These are phyloP conservation scores for Troilus luridus DNA, from an alignment of 2,888 invertebrate species.

Conservation along the genomic window DNA sequence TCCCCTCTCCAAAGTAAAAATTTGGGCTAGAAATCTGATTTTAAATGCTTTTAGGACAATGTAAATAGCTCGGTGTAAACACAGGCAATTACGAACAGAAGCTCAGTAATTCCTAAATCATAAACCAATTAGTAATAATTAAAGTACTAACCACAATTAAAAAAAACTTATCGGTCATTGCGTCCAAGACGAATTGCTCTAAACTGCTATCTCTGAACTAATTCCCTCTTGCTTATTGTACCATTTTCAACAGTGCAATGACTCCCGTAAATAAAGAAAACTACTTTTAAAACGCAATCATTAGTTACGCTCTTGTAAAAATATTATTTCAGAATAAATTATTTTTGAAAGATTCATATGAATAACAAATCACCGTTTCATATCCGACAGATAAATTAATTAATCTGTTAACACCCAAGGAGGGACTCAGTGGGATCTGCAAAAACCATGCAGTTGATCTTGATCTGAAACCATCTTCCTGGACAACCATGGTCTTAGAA, in stretches of 20 bases:
- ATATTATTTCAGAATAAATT: not conserved
- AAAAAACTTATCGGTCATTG: not conserved
- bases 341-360: not conserved
- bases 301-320: not conserved
- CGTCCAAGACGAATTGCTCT: not conserved
- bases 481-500: too few relatives aligned
- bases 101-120: not conserved
- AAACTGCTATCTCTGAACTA: not conserved
- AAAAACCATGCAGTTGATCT: too few relatives aligned
- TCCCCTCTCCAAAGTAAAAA: too few relatives aligned
- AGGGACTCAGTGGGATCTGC: too few relatives aligned
- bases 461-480: too few relatives aligned
- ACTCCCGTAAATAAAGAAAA: not conserved
- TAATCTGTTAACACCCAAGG: too few relatives aligned
- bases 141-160: not conserved
- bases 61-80: not conserved
- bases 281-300: not conserved
- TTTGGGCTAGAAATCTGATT: too few relatives aligned
- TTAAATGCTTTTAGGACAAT: not conserved
- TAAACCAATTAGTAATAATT: constrained; percentile 22
- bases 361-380: too few relatives aligned
- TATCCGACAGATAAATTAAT: too few relatives aligned
- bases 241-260: not conserved
- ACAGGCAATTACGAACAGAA: not conserved
- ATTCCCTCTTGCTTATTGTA: not conserved